Evolutionary conservation across 1,140 invertebrate genomes (phyloP).

Genomic region (Conopomorpha cramerella): DNA sequence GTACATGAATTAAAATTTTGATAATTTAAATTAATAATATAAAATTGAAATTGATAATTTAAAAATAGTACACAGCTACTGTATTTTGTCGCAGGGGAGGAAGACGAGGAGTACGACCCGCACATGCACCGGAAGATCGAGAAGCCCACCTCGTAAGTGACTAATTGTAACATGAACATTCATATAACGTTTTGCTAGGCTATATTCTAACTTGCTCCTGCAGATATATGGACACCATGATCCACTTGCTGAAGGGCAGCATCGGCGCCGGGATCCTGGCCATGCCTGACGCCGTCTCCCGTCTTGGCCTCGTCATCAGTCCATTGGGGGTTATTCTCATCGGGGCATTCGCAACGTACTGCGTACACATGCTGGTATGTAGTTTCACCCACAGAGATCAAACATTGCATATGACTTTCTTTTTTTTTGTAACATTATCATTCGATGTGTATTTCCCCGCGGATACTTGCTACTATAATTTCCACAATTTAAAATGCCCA

Average conservation of each 20-base stretch:
- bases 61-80: no score
- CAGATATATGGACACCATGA: slow-evolving; percentile 78
- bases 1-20: no score
- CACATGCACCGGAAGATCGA: slow-evolving; percentile 8
- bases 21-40: no score
- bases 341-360: slow-evolving; percentile 77
- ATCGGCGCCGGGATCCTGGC: slow-evolving; percentile 89
- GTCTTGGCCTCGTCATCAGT: slow-evolving; percentile 76
- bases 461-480: no score
- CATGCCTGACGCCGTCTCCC: slow-evolving; percentile 83
- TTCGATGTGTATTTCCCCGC: no score
- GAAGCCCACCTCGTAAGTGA: slow-evolving; percentile 7
- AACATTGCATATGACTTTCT: no score
- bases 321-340: slow-evolving; percentile 68
- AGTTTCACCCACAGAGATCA: no score
- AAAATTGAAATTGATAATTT: no score
- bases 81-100: slow-evolving; percentile 15
- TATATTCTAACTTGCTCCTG: slow-evolving; percentile 11
- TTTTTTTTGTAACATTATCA: no score
- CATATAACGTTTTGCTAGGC: slow-evolving; percentile 33
- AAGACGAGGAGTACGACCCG: slow-evolving; percentile 18
- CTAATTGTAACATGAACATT: background rate
- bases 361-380: slow-evolving; percentile 71
- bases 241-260: slow-evolving; percentile 84
- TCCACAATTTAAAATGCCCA: no score